Evolutionary conservation across 2,797 vertebrate species (phyloP), one percentile per base, ranked within the genome.

Genomic region (Crocidura indochinensis): DNA sequence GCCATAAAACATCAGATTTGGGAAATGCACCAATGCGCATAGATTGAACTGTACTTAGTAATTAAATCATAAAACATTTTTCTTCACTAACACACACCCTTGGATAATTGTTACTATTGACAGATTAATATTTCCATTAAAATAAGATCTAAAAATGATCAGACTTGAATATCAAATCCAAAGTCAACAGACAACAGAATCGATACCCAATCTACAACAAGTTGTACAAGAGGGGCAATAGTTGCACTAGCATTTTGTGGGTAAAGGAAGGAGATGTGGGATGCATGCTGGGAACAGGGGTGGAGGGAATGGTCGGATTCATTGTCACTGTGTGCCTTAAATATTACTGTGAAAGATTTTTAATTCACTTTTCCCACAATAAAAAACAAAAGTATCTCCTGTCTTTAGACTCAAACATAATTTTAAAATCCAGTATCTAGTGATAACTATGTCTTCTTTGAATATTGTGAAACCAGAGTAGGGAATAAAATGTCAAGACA

Each of bases 1-100:
- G 11, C 20, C 56, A 2, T 74, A 79, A 91, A 88, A 88, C n/a
- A 84, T 26, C 31, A 31, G 47, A 72, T 68, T 27, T 84, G 74
- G 49, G 46, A 93, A 81, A 56, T 2, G 8, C 15, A 27, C 29
- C 47, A 24, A 11, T 44, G 53, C 19, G 92, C 90, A 88, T 83
- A 8, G 8, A 69, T 24, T 46, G 81, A 81, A 82, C n/a, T 19
- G 49, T 56, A 20, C 15, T 38, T 3, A 72, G 31, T 31, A 71
- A 78, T n/a, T 62, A 90, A 53, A 12, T 0, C 11, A 53, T 53
- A 38, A 38, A 38, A 38, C 5, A 38, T 38, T 38, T 38, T 88
- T 69, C 73, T 56, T 93, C 6, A 65, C 71, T 71, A 46, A 1
- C 27, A 78, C 15, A 6, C 4, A 49, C 19, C 9, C 26, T 74